Evolutionary conservation across 2,888 invertebrate genomes (phyloP).

Genomic region (Napeogenes sylphis): DNA sequence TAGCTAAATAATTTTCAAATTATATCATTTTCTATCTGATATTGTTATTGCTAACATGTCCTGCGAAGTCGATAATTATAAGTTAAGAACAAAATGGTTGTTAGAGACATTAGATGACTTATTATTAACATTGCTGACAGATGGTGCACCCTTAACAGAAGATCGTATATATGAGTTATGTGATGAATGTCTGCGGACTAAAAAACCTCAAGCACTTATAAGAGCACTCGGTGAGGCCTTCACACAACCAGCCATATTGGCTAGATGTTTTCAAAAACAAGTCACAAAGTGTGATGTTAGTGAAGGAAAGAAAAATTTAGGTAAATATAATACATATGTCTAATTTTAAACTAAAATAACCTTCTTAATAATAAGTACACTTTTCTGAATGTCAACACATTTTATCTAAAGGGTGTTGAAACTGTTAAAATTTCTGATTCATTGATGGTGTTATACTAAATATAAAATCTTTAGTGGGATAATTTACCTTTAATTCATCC

Average conservation of each 20-base stretch:
- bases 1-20: neutral
- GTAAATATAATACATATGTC: slow-evolving; percentile 37
- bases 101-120: slow-evolving; percentile 46
- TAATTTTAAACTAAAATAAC: slow-evolving; percentile 8
- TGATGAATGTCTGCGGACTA: slow-evolving; percentile 82
- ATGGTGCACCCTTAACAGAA: slow-evolving; percentile 82
- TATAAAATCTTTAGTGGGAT: no score
- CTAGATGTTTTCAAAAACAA: slow-evolving; percentile 82
- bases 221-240: slow-evolving; percentile 88
- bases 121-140: slow-evolving; percentile 42
- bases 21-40: neutral
- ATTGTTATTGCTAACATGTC: slow-evolving; percentile 9
- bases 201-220: slow-evolving; percentile 84
- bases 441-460: no score
- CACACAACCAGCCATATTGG: slow-evolving; percentile 78
- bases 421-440: no score
- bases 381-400: no score
- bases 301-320: slow-evolving; percentile 57
- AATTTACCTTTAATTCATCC: neutral
- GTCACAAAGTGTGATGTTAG: slow-evolving; percentile 50
- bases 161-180: slow-evolving; percentile 85
- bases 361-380: no score
- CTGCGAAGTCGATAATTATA: slow-evolving; percentile 9
- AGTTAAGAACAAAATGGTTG: slow-evolving; percentile 30
- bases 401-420: neutral